Conservation (phyloP, 2,797 vertebrate species). For the Gymnoscopelus microlampas region DNA sequence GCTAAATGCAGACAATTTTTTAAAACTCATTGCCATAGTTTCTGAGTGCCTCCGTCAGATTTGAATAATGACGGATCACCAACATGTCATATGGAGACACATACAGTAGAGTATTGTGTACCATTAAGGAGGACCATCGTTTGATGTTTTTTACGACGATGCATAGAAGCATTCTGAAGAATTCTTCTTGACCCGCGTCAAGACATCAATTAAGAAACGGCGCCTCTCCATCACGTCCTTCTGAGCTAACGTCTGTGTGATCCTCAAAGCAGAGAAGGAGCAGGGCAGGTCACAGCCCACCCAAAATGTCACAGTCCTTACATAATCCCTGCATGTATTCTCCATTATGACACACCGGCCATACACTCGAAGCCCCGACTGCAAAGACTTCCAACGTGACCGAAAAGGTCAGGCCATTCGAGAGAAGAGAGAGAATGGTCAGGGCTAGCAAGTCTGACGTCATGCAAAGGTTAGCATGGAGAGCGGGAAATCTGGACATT, state of each 20-base stretch:
- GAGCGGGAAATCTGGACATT: conserved; percentile 30
- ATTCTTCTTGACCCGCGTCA: conserved; percentile 44
- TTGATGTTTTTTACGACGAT: conserved; percentile 30
- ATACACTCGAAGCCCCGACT: conserved; percentile 25
- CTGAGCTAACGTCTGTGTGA: conserved; percentile 52
- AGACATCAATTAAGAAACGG: conserved; percentile 52
- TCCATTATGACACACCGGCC: conserved; percentile 28
- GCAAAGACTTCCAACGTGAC: conserved; percentile 27
- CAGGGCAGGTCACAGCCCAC: conserved; percentile 56
- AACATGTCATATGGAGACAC: background rate
- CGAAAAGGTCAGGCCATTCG: conserved; percentile 72
- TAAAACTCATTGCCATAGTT: no score
- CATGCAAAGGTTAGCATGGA: conserved; percentile 50
- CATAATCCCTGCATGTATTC: conserved; percentile 54
- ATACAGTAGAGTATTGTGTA: background rate
- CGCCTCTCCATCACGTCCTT: conserved; percentile 37
- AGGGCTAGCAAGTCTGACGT: conserved; percentile 23
- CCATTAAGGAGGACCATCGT: conserved; percentile 22
- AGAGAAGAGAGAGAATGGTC: conserved; percentile 50
- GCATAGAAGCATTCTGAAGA: conserved; percentile 13
- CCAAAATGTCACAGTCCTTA: conserved; percentile 68
- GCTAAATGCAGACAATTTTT: no score
- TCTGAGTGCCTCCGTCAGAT: background rate
- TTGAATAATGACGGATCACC: background rate
- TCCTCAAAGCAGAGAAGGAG: conserved; percentile 56